phyloP scores from a whole-genome alignment of 2,113 vertebrate genomes.

The Pogona vitticeps region DNA sequence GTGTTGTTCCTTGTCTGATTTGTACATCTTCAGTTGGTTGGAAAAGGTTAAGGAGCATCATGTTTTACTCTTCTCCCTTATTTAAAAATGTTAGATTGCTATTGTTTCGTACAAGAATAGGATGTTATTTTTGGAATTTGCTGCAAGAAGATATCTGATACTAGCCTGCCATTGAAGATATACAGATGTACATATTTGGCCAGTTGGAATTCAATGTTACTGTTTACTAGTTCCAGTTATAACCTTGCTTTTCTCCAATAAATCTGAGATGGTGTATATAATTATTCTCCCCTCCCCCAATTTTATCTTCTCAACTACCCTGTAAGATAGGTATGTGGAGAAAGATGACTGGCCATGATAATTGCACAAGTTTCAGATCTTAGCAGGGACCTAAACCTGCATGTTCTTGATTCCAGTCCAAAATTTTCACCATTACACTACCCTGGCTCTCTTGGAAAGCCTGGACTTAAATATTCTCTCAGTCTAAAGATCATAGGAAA shows the following conservation, averaged over 20 bases:
- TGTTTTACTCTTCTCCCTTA: conserved; percentile 69
- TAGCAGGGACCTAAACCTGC: neutral
- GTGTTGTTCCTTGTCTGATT: conserved; percentile 70
- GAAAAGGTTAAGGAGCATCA: conserved; percentile 76
- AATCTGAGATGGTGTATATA: too few species aligned
- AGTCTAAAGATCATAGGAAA: too few species aligned
- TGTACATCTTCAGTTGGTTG: conserved; percentile 75
- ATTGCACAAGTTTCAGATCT: neutral
- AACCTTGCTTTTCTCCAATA: neutral
- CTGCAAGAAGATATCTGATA: conserved; percentile 59
- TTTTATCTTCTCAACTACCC: neutral
- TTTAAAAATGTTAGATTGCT: conserved; percentile 55
- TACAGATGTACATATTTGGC: conserved; percentile 56
- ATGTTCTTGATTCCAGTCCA: neutral
- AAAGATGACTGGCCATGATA: neutral
- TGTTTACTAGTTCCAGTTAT: neutral
- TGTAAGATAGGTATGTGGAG: neutral
- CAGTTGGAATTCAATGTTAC: conserved; percentile 36
- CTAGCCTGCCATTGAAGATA: conserved; percentile 58
- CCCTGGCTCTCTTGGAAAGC: too few species aligned
- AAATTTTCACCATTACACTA: neutral
- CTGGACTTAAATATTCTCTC: too few species aligned
- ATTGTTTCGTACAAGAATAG: conserved; percentile 47
- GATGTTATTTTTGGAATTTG: conserved; percentile 64
- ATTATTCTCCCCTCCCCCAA: neutral